Conservation (phyloP, 2,797 vertebrate species). For the Malurus splendens region DNA sequence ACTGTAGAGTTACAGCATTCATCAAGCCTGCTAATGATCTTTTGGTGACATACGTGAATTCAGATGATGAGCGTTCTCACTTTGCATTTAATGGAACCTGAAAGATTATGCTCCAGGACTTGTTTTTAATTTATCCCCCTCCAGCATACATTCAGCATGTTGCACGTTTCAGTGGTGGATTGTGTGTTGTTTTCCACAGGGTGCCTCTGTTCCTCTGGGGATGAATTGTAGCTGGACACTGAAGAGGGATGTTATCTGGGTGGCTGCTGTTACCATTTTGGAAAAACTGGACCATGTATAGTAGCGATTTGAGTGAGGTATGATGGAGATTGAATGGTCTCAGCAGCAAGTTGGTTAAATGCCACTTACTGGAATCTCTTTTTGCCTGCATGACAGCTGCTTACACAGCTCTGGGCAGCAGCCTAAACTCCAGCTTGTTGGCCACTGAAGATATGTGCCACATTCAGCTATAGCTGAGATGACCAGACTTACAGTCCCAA, state of each 20-base stretch:
- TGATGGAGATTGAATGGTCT: not conserved
- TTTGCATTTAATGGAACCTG: not conserved
- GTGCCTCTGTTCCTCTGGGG: not conserved
- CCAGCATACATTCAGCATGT: not conserved
- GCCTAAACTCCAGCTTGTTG: not conserved
- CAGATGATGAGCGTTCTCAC: not conserved
- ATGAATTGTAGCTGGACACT: not conserved
- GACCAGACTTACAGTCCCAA: not conserved
- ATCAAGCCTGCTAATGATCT: not conserved
- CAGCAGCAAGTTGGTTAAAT: not conserved
- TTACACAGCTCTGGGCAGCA: not conserved
- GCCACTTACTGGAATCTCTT: not conserved
- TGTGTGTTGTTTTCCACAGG: not conserved
- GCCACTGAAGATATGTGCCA: not conserved
- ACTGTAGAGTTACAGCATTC: not conserved
- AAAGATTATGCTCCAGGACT: not conserved
- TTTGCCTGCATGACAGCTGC: not conserved
- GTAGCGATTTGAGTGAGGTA: rapidly evolving
- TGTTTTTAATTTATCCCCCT: not conserved
- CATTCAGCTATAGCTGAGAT: not conserved
- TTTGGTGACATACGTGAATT: not conserved
- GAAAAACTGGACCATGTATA: not conserved
- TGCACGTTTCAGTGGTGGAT: not conserved
- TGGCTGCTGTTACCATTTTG: not conserved
- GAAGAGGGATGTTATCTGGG: not conserved